These are phyloP conservation scores for Calameuta pallipes DNA, from an alignment of 2,888 invertebrate species.

Conservation along the genomic window DNA sequence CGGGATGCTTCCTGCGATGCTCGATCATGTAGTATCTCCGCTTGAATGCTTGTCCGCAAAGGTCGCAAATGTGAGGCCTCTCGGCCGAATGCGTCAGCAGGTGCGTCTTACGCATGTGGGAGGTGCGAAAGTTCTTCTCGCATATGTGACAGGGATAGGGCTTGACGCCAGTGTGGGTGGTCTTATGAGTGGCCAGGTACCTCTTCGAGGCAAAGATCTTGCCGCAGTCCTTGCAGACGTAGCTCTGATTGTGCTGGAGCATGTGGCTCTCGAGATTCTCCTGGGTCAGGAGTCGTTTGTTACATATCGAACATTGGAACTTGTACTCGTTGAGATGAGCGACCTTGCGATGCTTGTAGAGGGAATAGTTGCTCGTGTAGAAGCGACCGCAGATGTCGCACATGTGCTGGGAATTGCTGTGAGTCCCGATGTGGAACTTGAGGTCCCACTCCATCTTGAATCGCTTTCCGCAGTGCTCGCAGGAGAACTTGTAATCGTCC, in stretches of 20 bases:
- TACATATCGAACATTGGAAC: constrained; percentile 49
- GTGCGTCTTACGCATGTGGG: constrained; percentile 43
- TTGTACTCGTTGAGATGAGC: constrained; percentile 52
- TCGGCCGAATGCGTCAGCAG: constrained; percentile 45
- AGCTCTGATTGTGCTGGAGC: constrained; percentile 44
- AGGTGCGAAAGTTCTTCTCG: constrained; percentile 46
- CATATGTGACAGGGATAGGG: constrained; percentile 52
- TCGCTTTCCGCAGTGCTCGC: constrained; percentile 48
- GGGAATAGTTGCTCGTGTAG: constrained; percentile 50
- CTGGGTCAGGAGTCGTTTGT: constrained; percentile 49
- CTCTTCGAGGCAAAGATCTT: constrained; percentile 52
- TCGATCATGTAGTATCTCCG: constrained; percentile 42
- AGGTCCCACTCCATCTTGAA: constrained; percentile 55
- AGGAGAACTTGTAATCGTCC: constrained; percentile 47
- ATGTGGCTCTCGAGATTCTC: constrained; percentile 48
- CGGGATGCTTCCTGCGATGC: constrained; percentile 44
- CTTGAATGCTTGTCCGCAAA: constrained; percentile 49
- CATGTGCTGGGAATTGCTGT: constrained; percentile 46
- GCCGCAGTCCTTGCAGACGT: constrained; percentile 51
- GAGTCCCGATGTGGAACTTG: constrained; percentile 52
- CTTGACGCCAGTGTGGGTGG: constrained; percentile 46
- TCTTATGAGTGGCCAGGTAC: constrained; percentile 46
- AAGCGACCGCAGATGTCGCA: constrained; percentile 56
- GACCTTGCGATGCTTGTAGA: constrained; percentile 51
- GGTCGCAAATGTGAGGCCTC: constrained; percentile 45